Conservation (phyloP, 2,113 vertebrate species). For the Tenebrosternarchus preto region DNA sequence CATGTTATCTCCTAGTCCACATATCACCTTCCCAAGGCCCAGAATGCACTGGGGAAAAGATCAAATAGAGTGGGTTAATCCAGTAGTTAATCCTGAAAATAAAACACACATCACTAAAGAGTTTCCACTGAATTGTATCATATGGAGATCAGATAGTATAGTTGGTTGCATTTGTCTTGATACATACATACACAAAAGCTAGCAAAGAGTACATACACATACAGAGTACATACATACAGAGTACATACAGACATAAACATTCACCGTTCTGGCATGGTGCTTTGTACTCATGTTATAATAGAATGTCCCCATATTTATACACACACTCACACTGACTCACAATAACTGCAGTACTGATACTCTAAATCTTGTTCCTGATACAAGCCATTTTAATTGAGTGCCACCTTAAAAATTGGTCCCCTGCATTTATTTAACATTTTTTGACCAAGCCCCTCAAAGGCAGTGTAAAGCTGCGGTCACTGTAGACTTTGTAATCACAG, state of each 20-base stretch:
- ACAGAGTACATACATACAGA: neutral
- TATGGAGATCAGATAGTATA: neutral
- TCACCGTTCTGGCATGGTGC: neutral
- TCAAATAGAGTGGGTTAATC: constrained; percentile 10
- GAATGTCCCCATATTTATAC: neutral
- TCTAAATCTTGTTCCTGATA: neutral
- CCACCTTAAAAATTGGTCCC: neutral
- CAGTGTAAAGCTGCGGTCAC: no score
- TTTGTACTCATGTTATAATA: neutral
- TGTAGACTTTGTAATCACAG: no score
- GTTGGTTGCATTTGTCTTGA: neutral
- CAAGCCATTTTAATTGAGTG: neutral
- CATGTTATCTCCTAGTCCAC: neutral
- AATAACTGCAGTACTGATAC: neutral
- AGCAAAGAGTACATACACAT: neutral
- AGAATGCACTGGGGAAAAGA: constrained; percentile 8
- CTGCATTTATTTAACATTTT: neutral
- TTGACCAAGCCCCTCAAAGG: neutral
- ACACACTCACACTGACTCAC: no score
- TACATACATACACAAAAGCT: neutral
- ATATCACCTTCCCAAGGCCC: constrained; percentile 5
- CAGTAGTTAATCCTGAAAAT: constrained; percentile 12
- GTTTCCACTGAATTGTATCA: neutral
- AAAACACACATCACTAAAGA: neutral
- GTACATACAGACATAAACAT: neutral